Conservation (phyloP, 2,888 invertebrate species). For the Tachystola acroxantha region DNA sequence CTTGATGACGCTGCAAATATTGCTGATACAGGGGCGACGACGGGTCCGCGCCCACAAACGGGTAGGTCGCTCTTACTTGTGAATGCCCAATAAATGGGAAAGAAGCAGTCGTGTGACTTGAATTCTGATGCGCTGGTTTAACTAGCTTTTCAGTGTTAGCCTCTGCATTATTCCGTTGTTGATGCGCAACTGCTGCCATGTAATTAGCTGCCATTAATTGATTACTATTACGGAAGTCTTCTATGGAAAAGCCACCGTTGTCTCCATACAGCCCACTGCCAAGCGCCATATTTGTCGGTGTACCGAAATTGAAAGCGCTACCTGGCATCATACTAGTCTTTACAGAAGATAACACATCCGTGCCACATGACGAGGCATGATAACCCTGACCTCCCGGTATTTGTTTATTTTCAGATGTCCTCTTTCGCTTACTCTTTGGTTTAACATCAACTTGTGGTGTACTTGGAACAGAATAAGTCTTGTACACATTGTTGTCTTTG, state of each 20-base stretch:
- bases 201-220: conserved; percentile 78
- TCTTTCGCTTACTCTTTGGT: conserved; percentile 54
- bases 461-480: conserved; percentile 32
- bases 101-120: conserved; percentile 53
- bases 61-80: conserved; percentile 79
- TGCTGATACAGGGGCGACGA: conserved; percentile 85
- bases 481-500: conserved; percentile 58
- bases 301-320: conserved; percentile 91
- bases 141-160: conserved; percentile 54
- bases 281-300: conserved; percentile 80
- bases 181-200: conserved; percentile 69
- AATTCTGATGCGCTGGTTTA: conserved; percentile 70
- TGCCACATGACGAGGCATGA: conserved; percentile 80
- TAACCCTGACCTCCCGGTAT: conserved; percentile 59
- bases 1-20: conserved; percentile 81
- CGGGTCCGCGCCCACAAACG: conserved; percentile 80
- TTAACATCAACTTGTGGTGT: conserved; percentile 45
- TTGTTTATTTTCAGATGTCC: conserved; percentile 48
- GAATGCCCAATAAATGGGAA: conserved; percentile 81
- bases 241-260: conserved; percentile 81
- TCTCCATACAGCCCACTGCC: conserved; percentile 79
- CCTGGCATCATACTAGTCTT: conserved; percentile 84
- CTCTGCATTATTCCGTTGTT: conserved; percentile 54
- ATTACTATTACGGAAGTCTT: conserved; percentile 81
- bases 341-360: conserved; percentile 55